phyloP scores from a whole-genome alignment of 2,113 vertebrate species.

The Turdus rufiventris region DNA sequence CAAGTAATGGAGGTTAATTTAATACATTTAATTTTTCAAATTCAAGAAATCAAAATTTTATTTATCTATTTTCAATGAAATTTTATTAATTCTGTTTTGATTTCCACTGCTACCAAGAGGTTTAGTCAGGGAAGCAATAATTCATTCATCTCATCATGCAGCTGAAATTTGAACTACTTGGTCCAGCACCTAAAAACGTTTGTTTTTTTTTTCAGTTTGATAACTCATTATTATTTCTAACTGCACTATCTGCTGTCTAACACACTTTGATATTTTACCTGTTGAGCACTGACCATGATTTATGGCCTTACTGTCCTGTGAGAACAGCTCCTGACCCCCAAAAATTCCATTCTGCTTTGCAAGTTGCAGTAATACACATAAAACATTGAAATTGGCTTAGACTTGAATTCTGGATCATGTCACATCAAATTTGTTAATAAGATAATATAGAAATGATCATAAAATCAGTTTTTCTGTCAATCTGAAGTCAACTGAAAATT shows the following conservation, averaged over 20 bases:
- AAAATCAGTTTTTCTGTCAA: neutral
- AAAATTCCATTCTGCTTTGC: neutral
- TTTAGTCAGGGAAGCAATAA: neutral
- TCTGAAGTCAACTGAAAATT: neutral
- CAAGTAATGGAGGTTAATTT: neutral
- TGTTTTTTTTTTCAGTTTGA: neutral
- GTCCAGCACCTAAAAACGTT: neutral
- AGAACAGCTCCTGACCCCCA: neutral
- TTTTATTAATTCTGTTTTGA: neutral
- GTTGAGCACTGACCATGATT: neutral
- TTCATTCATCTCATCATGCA: neutral
- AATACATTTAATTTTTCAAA: neutral
- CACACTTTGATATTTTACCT: neutral
- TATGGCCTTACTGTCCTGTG: neutral
- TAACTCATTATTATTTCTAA: neutral
- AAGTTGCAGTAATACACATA: neutral
- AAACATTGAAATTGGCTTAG: neutral
- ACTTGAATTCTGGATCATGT: neutral
- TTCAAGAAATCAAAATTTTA: neutral
- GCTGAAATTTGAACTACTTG: neutral
- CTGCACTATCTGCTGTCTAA: neutral
- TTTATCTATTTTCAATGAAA: neutral
- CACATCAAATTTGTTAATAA: neutral
- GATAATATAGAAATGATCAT: neutral
- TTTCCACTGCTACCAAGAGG: neutral